A percentile compares a stretch with the other conserved stretches of the same genome.
Evolutionary conservation across 2,888 invertebrate genomes (phyloP).

Genomic region (Lissocephala sabroskyi): DNA sequence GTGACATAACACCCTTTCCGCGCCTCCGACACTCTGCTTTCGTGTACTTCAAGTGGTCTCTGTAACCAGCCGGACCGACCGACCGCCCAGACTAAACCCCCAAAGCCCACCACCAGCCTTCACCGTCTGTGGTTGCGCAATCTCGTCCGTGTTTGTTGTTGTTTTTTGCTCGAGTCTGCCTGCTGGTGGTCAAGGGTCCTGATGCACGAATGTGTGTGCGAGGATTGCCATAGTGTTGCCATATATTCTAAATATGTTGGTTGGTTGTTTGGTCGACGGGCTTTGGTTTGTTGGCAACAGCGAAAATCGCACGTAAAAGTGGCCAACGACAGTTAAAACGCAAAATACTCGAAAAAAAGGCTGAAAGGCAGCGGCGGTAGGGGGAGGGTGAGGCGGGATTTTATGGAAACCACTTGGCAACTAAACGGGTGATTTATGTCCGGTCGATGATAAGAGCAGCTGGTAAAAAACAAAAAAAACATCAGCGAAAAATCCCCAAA

Average conservation of each 20-base stretch:
- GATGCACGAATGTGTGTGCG: conserved; percentile 1
- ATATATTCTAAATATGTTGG: conserved; percentile 65
- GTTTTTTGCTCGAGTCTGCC: conserved; percentile 30
- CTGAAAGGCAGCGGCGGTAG: conserved; percentile 15
- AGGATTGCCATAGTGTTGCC: conserved; percentile 59
- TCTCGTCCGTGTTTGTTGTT: conserved; percentile 4
- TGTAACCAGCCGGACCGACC: no score
- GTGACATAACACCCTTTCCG: conserved; percentile 39
- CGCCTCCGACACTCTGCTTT: no score
- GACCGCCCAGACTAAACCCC: no score
- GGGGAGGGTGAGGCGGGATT: conserved; percentile 9
- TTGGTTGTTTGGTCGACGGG: conserved; percentile 31
- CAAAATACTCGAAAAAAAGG: conserved; percentile 18
- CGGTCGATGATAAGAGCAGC: conserved; percentile 46
- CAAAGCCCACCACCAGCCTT: background rate
- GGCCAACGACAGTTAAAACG: conserved; percentile 53
- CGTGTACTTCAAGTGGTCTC: no score
- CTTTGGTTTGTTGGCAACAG: conserved; percentile 24
- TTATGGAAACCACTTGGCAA: conserved; percentile 60
- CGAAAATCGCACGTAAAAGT: conserved; percentile 27
- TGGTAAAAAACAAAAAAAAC: background rate
- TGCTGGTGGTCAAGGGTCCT: conserved; percentile 60
- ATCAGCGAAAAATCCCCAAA: background rate
- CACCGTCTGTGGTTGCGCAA: background rate
- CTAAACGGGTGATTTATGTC: conserved; percentile 62